phyloP scores from a whole-genome alignment of 2,888 invertebrate species.

The Macroteleia sp. region DNA sequence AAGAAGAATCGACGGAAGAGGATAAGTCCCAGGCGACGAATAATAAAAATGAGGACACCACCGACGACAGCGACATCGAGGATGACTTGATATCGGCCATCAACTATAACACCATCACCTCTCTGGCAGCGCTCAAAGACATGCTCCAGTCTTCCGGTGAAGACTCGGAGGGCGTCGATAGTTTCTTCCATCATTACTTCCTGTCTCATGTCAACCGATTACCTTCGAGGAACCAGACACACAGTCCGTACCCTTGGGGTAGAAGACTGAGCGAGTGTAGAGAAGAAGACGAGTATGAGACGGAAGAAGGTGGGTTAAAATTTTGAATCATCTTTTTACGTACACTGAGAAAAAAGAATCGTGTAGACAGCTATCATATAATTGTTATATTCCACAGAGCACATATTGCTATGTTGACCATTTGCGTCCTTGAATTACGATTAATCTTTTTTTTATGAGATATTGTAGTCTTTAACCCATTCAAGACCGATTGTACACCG shows the following conservation, averaged over 20 bases:
- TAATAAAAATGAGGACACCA: conserved; percentile 77
- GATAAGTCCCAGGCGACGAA: conserved; percentile 25
- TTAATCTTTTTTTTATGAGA: too few species aligned
- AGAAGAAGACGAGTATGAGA: conserved; percentile 92
- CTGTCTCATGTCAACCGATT: conserved; percentile 89
- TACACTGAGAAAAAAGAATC: too few species aligned
- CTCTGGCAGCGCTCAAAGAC: conserved; percentile 88
- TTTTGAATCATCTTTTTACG: too few species aligned
- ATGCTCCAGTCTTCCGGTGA: conserved; percentile 87
- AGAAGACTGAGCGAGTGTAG: conserved; percentile 91
- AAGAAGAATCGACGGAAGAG: conserved; percentile 12
- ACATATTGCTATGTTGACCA: too few species aligned
- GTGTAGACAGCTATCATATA: too few species aligned
- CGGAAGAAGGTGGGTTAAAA: conserved; percentile 79
- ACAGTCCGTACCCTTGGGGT: conserved; percentile 83
- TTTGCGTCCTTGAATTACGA: too few species aligned
- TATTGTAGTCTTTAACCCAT: too few species aligned
- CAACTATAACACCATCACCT: conserved; percentile 89
- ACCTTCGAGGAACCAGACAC: conserved; percentile 86
- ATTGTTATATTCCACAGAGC: too few species aligned
- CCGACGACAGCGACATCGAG: conserved; percentile 87
- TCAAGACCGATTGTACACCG: too few species aligned
- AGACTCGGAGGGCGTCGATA: conserved; percentile 85
- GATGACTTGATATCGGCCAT: conserved; percentile 88
- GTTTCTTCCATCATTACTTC: conserved; percentile 89